phyloP scores from a whole-genome alignment of 2,797 vertebrate genomes.

The Aselliscus stoliczkanus region DNA sequence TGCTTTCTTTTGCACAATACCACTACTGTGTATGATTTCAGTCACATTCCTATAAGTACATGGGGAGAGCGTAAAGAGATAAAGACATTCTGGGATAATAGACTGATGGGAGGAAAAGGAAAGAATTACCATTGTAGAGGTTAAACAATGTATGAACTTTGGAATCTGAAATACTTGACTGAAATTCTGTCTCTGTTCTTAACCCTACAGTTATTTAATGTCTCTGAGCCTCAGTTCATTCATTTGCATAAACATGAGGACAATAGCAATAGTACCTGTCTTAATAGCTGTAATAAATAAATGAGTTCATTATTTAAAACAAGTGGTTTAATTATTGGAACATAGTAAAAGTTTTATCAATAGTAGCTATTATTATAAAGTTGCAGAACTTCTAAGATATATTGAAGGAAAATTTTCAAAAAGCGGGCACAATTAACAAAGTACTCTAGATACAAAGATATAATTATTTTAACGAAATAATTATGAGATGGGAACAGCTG shows the following conservation, averaged over 20 bases:
- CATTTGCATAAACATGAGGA: background rate
- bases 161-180: background rate
- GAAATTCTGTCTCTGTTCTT: background rate
- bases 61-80: background rate
- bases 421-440: background rate
- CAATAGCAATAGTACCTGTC: background rate
- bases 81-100: background rate
- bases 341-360: background rate
- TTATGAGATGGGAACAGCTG: background rate
- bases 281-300: background rate
- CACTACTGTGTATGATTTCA: background rate
- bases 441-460: background rate
- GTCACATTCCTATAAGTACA: background rate
- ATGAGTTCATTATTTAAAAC: conserved; percentile 8
- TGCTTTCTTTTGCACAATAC: background rate
- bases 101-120: background rate
- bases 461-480: background rate
- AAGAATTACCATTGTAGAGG: background rate
- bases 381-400: background rate
- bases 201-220: background rate
- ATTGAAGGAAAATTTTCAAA: background rate
- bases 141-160: background rate
- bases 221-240: background rate
- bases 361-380: background rate
- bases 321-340: conserved; percentile 10